A percentile compares a stretch with the other conserved stretches of the same genome.
These are phyloP conservation scores for Lycaon pictus DNA, from an alignment of 2,113 vertebrate species.

Conservation along the genomic window DNA sequence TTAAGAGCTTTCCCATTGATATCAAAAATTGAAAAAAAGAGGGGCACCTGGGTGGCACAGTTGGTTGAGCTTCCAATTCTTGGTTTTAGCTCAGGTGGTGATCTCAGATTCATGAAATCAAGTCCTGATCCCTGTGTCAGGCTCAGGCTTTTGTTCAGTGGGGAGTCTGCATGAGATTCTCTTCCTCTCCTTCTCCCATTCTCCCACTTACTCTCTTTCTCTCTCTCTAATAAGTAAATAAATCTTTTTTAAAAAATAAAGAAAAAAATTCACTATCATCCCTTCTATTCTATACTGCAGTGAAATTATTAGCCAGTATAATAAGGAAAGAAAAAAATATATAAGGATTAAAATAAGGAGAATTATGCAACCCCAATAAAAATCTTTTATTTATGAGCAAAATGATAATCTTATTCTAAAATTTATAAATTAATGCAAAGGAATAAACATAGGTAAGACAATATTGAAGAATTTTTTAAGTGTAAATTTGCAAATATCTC, in stretches of 20 bases:
- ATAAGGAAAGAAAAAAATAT: background rate
- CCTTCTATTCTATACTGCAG: background rate
- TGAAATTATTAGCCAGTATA: background rate
- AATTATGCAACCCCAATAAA: background rate
- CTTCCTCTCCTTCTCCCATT: background rate
- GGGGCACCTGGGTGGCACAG: background rate
- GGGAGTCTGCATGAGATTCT: background rate
- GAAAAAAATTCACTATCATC: background rate
- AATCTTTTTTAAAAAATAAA: background rate
- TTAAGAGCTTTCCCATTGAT: background rate
- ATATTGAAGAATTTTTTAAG: background rate
- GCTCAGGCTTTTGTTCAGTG: background rate
- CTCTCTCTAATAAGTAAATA: background rate
- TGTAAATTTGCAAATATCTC: background rate
- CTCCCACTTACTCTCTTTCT: background rate
- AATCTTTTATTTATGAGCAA: background rate
- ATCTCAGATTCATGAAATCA: background rate
- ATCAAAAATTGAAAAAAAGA: slow-evolving; percentile 11
- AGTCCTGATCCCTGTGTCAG: background rate
- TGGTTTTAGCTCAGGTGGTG: background rate
- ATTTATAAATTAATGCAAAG: background rate
- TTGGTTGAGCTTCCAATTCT: background rate
- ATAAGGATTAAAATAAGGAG: background rate
- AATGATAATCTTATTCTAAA: slow-evolving; percentile 31
- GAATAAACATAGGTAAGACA: background rate